Percentiles rank a stretch among this genome's conserved stretches.
Conservation (phyloP, 2,113 vertebrate species). For the Amazona vittata region DNA sequence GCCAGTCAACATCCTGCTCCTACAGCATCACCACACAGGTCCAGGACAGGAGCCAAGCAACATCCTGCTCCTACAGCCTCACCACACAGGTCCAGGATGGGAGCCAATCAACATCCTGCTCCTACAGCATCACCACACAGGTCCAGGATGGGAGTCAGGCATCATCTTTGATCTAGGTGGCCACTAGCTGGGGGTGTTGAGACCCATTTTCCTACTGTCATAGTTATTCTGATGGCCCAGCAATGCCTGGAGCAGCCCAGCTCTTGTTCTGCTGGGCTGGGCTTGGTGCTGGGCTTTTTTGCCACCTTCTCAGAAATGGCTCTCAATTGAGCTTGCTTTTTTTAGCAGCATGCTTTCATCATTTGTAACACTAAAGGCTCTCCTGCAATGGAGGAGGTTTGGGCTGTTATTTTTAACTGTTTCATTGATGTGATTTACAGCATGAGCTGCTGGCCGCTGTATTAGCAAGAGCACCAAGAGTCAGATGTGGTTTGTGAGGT, state of each 20-base stretch:
- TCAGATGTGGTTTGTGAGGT: not conserved
- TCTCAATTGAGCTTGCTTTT: not conserved
- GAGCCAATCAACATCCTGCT: no score
- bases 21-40: no score
- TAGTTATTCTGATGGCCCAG: not conserved
- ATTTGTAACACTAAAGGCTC: conserved; percentile 33
- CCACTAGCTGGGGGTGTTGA: not conserved
- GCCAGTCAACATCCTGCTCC: no score
- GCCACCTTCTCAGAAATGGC: not conserved
- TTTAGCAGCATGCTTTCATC: conserved; percentile 22
- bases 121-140: no score
- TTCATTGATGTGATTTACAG: conserved; percentile 48
- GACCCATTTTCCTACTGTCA: not conserved
- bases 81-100: no score
- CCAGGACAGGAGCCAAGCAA: not conserved
- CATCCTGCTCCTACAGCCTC: no score
- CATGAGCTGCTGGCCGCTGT: not conserved
- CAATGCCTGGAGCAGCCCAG: not conserved
- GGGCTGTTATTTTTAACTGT: conserved; percentile 52
- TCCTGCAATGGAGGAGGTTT: conserved; percentile 34
- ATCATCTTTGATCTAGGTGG: not conserved
- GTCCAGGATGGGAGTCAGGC: not conserved
- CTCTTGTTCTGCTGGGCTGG: not conserved
- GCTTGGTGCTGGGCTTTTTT: not conserved
- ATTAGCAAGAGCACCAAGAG: not conserved